Conservation (phyloP, 2,888 invertebrate genomes). For the Frankliniella fusca region DNA sequence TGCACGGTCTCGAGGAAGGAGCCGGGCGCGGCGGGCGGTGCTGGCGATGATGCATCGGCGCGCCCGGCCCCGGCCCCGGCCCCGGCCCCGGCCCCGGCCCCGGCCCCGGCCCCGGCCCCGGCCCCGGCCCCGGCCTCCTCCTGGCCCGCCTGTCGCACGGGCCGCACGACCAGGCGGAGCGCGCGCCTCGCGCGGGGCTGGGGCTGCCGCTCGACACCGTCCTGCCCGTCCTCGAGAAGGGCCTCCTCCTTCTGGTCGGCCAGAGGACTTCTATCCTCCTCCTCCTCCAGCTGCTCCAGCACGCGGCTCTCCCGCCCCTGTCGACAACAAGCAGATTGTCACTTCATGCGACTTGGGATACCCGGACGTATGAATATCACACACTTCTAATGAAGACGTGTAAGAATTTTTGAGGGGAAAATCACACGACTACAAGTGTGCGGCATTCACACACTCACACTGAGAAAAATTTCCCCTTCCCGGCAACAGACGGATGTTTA, state of each 20-base stretch:
- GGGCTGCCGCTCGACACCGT: neutral
- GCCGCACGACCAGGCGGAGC: neutral
- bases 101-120: neutral
- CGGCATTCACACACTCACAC: too few species aligned
- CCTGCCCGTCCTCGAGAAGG: neutral
- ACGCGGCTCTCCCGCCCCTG: neutral
- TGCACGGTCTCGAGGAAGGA: slow-evolving; percentile 17
- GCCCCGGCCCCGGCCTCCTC: neutral
- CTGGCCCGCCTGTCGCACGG: neutral
- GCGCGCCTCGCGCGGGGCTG: neutral
- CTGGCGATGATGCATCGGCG: neutral
- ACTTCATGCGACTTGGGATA: too few species aligned
- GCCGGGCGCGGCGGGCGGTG: neutral
- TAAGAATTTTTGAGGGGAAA: too few species aligned
- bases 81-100: neutral
- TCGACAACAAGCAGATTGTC: neutral
- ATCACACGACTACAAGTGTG: too few species aligned
- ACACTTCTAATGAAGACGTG: too few species aligned
- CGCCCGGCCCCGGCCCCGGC: neutral
- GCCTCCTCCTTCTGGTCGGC: neutral
- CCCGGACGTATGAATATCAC: too few species aligned
- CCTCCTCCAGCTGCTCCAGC: neutral
- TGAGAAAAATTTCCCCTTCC: too few species aligned
- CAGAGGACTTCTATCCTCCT: neutral
- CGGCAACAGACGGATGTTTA: too few species aligned